Conservation (phyloP, 2,797 vertebrate genomes). For the Mus minutoides region DNA sequence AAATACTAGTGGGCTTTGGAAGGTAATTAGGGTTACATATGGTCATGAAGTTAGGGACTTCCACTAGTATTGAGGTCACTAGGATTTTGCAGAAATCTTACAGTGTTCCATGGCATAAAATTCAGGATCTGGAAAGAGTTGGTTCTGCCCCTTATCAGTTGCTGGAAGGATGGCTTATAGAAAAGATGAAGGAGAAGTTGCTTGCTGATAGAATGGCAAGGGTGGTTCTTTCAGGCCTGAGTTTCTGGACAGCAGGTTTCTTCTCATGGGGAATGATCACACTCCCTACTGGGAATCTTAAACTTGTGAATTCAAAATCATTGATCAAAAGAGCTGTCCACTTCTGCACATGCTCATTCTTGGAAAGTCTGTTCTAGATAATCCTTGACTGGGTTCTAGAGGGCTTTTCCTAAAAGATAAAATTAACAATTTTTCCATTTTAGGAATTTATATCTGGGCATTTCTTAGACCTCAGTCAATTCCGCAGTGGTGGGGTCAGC, state of each 20-base stretch:
- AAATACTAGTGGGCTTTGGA: neutral
- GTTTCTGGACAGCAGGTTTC: neutral
- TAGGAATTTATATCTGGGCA: neutral
- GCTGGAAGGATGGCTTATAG: neutral
- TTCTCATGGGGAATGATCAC: neutral
- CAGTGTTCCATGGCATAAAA: neutral
- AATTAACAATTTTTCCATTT: neutral
- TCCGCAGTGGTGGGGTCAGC: neutral
- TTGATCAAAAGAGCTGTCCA: neutral
- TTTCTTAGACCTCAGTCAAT: neutral
- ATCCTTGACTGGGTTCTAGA: neutral
- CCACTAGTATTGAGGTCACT: neutral
- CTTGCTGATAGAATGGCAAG: neutral
- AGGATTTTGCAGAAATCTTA: neutral
- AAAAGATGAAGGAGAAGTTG: neutral
- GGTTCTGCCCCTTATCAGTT: neutral
- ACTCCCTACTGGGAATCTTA: neutral
- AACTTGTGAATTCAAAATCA: neutral
- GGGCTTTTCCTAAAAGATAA: neutral
- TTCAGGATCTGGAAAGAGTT: neutral
- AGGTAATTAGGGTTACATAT: neutral
- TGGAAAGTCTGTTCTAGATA: neutral
- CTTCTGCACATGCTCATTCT: neutral
- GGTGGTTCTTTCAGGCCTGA: neutral
- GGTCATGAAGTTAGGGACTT: neutral